Evolutionary conservation across 2,113 vertebrate species (phyloP), one percentile per base, ranked within the genome.

Genomic region (Ceuthmochares aereus): DNA sequence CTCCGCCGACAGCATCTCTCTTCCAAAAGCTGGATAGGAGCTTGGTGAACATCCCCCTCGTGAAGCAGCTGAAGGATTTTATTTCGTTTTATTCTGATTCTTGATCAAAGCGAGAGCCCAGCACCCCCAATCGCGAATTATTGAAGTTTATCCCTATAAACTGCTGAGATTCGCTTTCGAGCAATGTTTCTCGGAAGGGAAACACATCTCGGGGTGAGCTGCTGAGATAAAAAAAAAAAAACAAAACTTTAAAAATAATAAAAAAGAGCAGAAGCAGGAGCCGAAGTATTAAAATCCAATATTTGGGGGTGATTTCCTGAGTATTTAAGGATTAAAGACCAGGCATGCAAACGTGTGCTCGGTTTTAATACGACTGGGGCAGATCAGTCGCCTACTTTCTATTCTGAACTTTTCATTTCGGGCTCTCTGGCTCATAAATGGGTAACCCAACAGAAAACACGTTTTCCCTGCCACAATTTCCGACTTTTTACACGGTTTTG

Each of bases 61-160:
- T 14, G 75, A 81, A 87, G 60, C 76, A 56, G 72, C 62, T 49
- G 51, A 58, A 74, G 40, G 74, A 63, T 95, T 92, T 70, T 43
- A 10, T 47, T 80, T 54, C 76, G 1, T 86, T 93, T 86, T 49
- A 26, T 72, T 58, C 86, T 55, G 77, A 85, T 82, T 37, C 51
- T 92, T 32, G 79, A 19, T 84, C 85, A 86, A 51, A 68, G 81
- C 51, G 60, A 22, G 80, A 66, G 10, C 52, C 64, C 80, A 78
- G 74, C 14, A 22, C 70, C 30, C 64, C 37, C 51, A 25, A 27
- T 72, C 64, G 96, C 76, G 32, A 95, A 84, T 82, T 84, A 69
- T 81, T 84, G 93, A 93, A 94, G 96, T 97, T 96, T 94, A 91
- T 96, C 94, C 97, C 90, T 90, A 95, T 96, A 96, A 98, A 96